Base-by-base conservation (phyloP, 2,113 vertebrate species). In the Sorex fumeus region DNA sequence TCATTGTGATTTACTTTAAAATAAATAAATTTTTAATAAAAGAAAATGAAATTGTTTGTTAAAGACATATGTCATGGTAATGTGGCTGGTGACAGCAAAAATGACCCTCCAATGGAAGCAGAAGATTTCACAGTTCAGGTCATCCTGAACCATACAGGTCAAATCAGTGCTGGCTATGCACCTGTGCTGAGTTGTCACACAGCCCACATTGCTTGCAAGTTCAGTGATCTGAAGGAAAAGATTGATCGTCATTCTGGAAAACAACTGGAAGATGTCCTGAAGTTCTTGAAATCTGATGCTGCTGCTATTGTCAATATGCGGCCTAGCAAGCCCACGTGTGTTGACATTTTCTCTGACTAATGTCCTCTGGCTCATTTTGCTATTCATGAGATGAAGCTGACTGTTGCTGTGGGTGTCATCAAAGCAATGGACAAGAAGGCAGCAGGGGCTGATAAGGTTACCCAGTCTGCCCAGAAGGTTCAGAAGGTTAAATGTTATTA, bases 151-250 rank as follows among this genome's bases (percentile, higher is more conserved):
- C 99, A 99, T 95, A 99, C 99, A 16, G 99, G 99, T 21, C 99
- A 99, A 45, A 99, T 99, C 43, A 99, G 98, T 21, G 98, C 99
- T 88, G 99, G 99, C 15, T 99, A 99, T 76, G 98, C 99, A 83
- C 99, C 99, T 32, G 99, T 99, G 94, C 97, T 99, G 95, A 99
- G 99, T 97, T 99, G 99, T 95, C 99, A 99, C 95, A 99, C 99
- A 2, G 99, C 99, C 96, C 99, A 99, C 96, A 99, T 99, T 72
- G 99, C 99, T 0, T 99, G 99, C 97, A 99, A 99, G 83, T 99
- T 99, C 2, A 98, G 98, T 36, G 99, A 99, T 97, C 98, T 99
- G 16, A 99, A 99, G 94, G 98, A 99, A 92, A 99, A 99, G 97
- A 99, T 99, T 0, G 99, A 99, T 93, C 99, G 98, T 64, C 98